Percentiles rank a stretch among this genome's conserved stretches.
These are phyloP conservation scores for Synanthedon formicaeformis DNA, from an alignment of 2,888 invertebrate genomes.

Conservation along the genomic window DNA sequence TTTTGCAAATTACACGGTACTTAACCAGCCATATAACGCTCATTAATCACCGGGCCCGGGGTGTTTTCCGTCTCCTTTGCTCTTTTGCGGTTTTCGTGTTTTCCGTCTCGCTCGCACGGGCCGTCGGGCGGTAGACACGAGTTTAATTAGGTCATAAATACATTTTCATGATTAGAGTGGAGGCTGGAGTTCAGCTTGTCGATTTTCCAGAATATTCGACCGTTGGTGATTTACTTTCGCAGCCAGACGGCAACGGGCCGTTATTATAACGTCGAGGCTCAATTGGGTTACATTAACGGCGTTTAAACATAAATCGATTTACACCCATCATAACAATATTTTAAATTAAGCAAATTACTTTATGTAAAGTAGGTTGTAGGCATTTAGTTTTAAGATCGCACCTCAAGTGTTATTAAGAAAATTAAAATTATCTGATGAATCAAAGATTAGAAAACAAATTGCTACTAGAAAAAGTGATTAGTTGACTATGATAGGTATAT, in stretches of 20 bases:
- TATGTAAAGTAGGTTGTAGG: too few relatives aligned
- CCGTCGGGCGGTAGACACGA: conserved; percentile 47
- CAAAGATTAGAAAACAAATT: too few relatives aligned
- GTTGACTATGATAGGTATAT: too few relatives aligned
- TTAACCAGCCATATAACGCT: conserved; percentile 77
- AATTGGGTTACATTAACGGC: too few relatives aligned
- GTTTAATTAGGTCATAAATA: conserved; percentile 71
- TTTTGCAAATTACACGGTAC: conserved; percentile 83
- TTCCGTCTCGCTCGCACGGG: conserved; percentile 27
- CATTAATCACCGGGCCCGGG: conserved; percentile 72
- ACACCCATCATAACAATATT: too few relatives aligned
- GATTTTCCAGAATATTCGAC: conserved; percentile 27
- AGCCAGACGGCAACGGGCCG: conserved; percentile 35
- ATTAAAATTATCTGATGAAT: too few relatives aligned
- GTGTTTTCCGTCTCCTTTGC: conserved; percentile 32
- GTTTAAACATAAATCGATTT: too few relatives aligned
- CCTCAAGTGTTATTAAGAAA: too few relatives aligned
- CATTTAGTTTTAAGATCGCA: too few relatives aligned
- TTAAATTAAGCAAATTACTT: too few relatives aligned
- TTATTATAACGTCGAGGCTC: conserved; percentile 16
- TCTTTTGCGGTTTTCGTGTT: conserved; percentile 13
- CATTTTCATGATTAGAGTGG: conserved; percentile 64
- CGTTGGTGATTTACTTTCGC: conserved; percentile 14
- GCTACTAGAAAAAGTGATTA: too few relatives aligned
- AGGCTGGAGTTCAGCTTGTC: conserved; percentile 24